phyloP scores from a whole-genome alignment of 2,113 vertebrate species.

The Psilopsiagon aurifrons region DNA sequence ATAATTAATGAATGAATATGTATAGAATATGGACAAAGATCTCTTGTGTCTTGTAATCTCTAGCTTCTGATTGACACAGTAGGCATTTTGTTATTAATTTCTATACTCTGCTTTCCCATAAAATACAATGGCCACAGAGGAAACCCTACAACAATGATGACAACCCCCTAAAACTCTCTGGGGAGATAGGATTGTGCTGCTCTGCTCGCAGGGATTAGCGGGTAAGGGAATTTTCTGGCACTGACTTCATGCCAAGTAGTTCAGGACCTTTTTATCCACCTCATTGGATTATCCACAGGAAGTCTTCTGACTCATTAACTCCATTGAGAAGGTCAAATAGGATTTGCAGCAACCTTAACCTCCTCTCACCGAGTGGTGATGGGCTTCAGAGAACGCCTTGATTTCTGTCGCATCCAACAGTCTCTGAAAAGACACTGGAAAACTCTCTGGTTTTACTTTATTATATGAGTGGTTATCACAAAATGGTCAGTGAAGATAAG shows the following conservation, averaged over 20 bases:
- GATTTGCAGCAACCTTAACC: slow-evolving; percentile 45
- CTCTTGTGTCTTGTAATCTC: not conserved
- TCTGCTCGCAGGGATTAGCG: not conserved
- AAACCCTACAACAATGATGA: not conserved
- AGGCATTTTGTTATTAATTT: not conserved
- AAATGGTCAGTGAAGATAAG: not conserved
- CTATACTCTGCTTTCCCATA: not conserved
- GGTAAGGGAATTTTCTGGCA: not conserved
- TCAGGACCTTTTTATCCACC: slow-evolving; percentile 67
- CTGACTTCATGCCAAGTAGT: slow-evolving; percentile 47
- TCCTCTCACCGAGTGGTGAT: not conserved
- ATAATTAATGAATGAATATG: not conserved
- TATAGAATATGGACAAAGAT: not conserved
- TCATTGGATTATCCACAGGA: slow-evolving; percentile 70
- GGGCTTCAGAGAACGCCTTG: not conserved
- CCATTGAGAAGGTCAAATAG: slow-evolving; percentile 57
- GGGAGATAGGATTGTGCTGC: not conserved
- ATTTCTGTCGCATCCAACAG: not conserved
- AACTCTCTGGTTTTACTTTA: rapidly evolving
- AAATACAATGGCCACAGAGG: not conserved
- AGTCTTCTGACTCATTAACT: slow-evolving; percentile 67
- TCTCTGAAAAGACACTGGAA: not conserved
- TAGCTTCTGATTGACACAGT: not conserved
- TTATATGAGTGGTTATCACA: not conserved
- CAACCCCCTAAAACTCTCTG: not conserved